phyloP scores from a whole-genome alignment of 2,888 invertebrate genomes.

The Machimus atricapillus region DNA sequence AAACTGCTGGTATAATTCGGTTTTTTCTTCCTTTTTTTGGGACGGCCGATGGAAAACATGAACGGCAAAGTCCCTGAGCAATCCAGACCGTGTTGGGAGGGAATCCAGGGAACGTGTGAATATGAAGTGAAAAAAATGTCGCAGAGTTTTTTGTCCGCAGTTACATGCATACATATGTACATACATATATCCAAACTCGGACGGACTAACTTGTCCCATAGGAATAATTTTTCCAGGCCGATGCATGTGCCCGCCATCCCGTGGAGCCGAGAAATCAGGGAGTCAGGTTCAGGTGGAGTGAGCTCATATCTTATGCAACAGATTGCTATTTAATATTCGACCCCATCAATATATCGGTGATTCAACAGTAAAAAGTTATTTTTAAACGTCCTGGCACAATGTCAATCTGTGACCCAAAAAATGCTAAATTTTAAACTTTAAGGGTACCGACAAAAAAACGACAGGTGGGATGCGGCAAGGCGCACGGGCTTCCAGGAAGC shows the following conservation, averaged over 20 bases:
- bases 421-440: slow-evolving; percentile 22
- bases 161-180: background rate
- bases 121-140: background rate
- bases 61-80: background rate
- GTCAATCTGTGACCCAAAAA: slow-evolving; percentile 5
- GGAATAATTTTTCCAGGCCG: slow-evolving; percentile 25
- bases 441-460: background rate
- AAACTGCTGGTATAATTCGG: background rate
- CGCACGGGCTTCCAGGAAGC: background rate
- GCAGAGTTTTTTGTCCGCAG: background rate
- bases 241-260: background rate
- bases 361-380: background rate
- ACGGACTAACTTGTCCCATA: slow-evolving; percentile 2
- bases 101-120: background rate
- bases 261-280: background rate
- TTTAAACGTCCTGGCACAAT: background rate
- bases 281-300: background rate
- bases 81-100: background rate
- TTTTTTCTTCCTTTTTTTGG: background rate
- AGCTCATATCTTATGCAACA: slow-evolving; percentile 23
- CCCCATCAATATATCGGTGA: slow-evolving; percentile 6
- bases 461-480: background rate
- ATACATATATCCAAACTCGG: background rate
- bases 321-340: slow-evolving; percentile 27
- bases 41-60: background rate